Conservation (phyloP, 2,113 vertebrate genomes). For the Urocynchramus pylzowi region DNA sequence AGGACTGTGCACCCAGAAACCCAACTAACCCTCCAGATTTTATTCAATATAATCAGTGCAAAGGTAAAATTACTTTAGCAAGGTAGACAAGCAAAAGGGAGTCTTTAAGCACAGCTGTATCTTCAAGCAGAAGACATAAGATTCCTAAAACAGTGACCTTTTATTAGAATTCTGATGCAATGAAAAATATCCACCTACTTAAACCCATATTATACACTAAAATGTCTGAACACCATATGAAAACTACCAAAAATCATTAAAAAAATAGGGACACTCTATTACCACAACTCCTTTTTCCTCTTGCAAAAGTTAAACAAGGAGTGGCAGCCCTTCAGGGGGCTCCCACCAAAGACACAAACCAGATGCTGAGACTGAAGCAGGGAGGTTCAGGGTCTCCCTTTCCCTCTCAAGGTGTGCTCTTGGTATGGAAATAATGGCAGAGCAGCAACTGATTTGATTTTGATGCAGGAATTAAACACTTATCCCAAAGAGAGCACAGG, state of each 20-base stretch:
- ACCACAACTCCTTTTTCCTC: background rate
- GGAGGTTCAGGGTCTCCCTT: background rate
- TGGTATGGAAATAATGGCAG: background rate
- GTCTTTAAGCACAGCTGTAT: background rate
- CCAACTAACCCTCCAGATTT: background rate
- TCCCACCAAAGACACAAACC: constrained; percentile 22
- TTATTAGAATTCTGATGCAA: background rate
- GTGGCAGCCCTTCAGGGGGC: background rate
- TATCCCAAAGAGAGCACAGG: background rate
- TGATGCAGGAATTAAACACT: background rate
- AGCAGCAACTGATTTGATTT: background rate
- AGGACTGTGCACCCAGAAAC: background rate
- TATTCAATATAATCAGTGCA: background rate
- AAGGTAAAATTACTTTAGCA: background rate
- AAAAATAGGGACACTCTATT: constrained; percentile 5
- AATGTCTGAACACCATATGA: background rate
- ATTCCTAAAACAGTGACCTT: background rate
- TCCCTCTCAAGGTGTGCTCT: background rate
- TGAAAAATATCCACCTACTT: background rate
- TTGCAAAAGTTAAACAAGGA: background rate
- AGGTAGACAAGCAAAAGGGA: background rate
- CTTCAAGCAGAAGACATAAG: background rate
- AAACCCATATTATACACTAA: background rate
- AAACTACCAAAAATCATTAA: constrained; percentile 7
- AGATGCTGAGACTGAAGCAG: constrained; percentile 1